These are phyloP conservation scores for Leptopterna dolabrata DNA, from an alignment of 2,888 invertebrate genomes.

Conservation along the genomic window DNA sequence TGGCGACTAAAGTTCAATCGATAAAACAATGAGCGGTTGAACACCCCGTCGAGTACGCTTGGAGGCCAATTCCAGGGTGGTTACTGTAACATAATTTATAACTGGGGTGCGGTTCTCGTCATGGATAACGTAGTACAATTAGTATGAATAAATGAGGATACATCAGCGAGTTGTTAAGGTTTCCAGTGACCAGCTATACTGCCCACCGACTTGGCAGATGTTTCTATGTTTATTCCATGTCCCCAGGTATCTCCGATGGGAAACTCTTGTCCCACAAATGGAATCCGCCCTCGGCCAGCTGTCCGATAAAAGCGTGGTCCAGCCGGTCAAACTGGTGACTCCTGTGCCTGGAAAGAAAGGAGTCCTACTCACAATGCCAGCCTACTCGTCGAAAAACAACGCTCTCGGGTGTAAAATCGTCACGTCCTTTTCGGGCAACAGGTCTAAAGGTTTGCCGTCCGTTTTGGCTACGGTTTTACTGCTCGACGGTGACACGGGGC, in stretches of 20 bases:
- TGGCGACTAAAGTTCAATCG: too few relatives aligned
- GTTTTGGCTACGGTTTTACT: conserved; percentile 69
- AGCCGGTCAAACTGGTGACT: conserved; percentile 61
- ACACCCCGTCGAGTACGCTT: too few relatives aligned
- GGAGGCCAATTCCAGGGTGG: too few relatives aligned
- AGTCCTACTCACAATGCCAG: conserved; percentile 63
- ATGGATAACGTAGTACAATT: too few relatives aligned
- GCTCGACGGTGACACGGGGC: conserved; percentile 68
- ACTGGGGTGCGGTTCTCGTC: too few relatives aligned
- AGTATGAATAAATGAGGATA: too few relatives aligned
- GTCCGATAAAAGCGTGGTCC: conserved; percentile 57
- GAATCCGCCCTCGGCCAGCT: conserved; percentile 61
- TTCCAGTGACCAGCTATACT: too few relatives aligned
- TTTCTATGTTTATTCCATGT: conserved; percentile 58
- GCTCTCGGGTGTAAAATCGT: conserved; percentile 70
- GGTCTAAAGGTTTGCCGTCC: conserved; percentile 66
- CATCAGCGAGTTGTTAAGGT: too few relatives aligned
- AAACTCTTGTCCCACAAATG: conserved; percentile 60
- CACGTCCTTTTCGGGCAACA: conserved; percentile 67
- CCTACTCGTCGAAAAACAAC: conserved; percentile 61
- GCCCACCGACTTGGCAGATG: too few relatives aligned
- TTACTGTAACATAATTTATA: too few relatives aligned
- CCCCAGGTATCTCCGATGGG: conserved; percentile 59
- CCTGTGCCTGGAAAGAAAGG: conserved; percentile 61
- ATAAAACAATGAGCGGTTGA: too few relatives aligned